These are phyloP conservation scores for Steinernema feltiae DNA, from an alignment of 1,140 invertebrate genomes.

Conservation along the genomic window DNA sequence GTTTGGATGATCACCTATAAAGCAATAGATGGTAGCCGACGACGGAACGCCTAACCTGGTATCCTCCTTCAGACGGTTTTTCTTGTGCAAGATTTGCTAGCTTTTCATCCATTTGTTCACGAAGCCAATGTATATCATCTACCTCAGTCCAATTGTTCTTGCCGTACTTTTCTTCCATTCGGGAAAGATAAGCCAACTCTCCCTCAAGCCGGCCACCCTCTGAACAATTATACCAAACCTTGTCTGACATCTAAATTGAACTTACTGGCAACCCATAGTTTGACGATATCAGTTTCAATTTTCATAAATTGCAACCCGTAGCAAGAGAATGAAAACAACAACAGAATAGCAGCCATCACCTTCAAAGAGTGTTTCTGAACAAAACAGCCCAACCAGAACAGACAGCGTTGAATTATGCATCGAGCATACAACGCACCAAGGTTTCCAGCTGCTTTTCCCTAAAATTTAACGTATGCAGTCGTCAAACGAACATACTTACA, in stretches of 20 bases:
- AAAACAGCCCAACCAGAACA: slow-evolving; percentile 33
- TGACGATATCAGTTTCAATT: slow-evolving; percentile 54
- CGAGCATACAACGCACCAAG: slow-evolving; percentile 41
- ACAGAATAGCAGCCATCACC: slow-evolving; percentile 37
- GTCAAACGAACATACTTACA: slow-evolving; percentile 17
- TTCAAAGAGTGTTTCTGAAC: slow-evolving; percentile 29
- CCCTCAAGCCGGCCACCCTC: slow-evolving; percentile 56
- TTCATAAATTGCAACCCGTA: slow-evolving; percentile 45
- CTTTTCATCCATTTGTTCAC: slow-evolving; percentile 8
- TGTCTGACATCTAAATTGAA: not conserved
- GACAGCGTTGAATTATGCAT: slow-evolving; percentile 36
- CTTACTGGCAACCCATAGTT: slow-evolving; percentile 50
- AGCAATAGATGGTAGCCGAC: not conserved
- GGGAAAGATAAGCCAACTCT: slow-evolving; percentile 47
- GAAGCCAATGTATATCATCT: slow-evolving; percentile 17
- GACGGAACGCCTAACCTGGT: not conserved
- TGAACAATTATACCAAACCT: slow-evolving; percentile 15
- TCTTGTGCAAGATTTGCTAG: slow-evolving; percentile 7
- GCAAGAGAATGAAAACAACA: slow-evolving; percentile 41
- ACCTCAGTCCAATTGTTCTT: slow-evolving; percentile 13
- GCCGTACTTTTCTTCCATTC: slow-evolving; percentile 28
- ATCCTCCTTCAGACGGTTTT: slow-evolving; percentile 11
- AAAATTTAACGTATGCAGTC: slow-evolving; percentile 11
- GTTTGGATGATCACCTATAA: not conserved
- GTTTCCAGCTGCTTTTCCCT: slow-evolving; percentile 44